Conservation (phyloP, 2,888 invertebrate genomes). For the Gastrophysa polygoni region DNA sequence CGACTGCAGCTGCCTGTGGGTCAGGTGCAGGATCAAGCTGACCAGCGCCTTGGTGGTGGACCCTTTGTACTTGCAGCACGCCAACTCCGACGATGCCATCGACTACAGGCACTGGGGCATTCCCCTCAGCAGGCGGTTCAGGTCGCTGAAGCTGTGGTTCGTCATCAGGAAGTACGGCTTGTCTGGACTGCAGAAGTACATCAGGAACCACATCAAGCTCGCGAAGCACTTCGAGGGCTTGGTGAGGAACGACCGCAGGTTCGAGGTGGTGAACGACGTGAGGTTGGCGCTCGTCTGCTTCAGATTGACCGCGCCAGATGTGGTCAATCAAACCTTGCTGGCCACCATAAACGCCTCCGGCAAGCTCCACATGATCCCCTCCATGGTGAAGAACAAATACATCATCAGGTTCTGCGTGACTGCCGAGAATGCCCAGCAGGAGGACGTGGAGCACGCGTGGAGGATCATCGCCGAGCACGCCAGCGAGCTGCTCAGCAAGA, state of each 20-base stretch:
- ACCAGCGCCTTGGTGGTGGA: conserved; percentile 86
- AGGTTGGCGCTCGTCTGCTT: conserved; percentile 80
- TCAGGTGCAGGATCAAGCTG: conserved; percentile 73
- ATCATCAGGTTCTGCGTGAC: conserved; percentile 80
- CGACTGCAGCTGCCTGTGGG: conserved; percentile 88
- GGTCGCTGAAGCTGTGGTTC: conserved; percentile 89
- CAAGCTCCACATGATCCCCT: conserved; percentile 85
- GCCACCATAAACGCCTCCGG: conserved; percentile 83
- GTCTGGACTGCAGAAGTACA: conserved; percentile 80
- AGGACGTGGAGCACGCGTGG: conserved; percentile 74
- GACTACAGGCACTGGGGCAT: conserved; percentile 87
- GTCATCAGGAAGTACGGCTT: conserved; percentile 83
- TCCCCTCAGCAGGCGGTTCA: conserved; percentile 81
- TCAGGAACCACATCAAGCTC: conserved; percentile 79
- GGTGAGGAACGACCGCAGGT: conserved; percentile 72
- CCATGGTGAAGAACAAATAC: conserved; percentile 76
- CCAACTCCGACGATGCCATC: conserved; percentile 72
- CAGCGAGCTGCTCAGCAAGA: conserved; percentile 61
- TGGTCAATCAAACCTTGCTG: conserved; percentile 74
- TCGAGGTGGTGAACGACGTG: conserved; percentile 80
- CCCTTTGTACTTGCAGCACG: conserved; percentile 84
- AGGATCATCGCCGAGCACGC: conserved; percentile 67
- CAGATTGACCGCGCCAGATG: conserved; percentile 71
- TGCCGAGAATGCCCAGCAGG: conserved; percentile 75
- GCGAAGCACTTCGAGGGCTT: conserved; percentile 76